Conservation (phyloP, 2,888 invertebrate species). For the Standfussiana lucernea region DNA sequence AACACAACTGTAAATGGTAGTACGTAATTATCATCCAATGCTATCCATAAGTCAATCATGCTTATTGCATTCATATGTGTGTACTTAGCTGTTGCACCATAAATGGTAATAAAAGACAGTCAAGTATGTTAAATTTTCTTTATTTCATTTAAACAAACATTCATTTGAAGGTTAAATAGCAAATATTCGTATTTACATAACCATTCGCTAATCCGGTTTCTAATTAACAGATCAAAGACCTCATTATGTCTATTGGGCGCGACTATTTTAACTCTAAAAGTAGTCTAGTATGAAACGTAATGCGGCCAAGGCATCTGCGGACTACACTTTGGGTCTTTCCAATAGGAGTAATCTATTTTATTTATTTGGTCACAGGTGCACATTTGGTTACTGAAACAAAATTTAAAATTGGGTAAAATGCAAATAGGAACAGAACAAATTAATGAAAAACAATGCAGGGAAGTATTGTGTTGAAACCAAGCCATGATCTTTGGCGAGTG, state of each 20-base stretch:
- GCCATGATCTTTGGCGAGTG: not conserved
- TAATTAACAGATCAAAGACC: slow-evolving; percentile 13
- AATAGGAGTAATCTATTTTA: slow-evolving; percentile 49
- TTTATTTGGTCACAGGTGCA: slow-evolving; percentile 46
- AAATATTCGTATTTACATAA: not conserved
- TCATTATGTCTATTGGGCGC: not conserved
- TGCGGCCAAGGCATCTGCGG: slow-evolving; percentile 7
- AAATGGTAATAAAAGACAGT: slow-evolving; percentile 14
- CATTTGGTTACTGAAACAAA: slow-evolving; percentile 60
- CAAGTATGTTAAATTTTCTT: not conserved
- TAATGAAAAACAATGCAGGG: not conserved
- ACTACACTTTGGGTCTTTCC: slow-evolving; percentile 43
- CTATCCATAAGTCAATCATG: not conserved
- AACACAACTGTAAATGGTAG: not conserved
- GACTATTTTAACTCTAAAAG: too few species aligned
- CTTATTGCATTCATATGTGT: not conserved
- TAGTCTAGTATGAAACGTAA: slow-evolving; percentile 29
- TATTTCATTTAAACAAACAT: not conserved
- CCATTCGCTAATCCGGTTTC: not conserved
- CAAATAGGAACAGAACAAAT: not conserved
- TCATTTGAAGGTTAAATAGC: slow-evolving; percentile 1
- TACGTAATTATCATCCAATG: too few species aligned
- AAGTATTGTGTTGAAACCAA: not conserved
- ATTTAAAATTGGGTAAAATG: not conserved
- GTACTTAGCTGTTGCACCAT: not conserved